Base-by-base conservation (phyloP, 2,113 vertebrate species). In the Sarotherodon lohbergeri region DNA sequence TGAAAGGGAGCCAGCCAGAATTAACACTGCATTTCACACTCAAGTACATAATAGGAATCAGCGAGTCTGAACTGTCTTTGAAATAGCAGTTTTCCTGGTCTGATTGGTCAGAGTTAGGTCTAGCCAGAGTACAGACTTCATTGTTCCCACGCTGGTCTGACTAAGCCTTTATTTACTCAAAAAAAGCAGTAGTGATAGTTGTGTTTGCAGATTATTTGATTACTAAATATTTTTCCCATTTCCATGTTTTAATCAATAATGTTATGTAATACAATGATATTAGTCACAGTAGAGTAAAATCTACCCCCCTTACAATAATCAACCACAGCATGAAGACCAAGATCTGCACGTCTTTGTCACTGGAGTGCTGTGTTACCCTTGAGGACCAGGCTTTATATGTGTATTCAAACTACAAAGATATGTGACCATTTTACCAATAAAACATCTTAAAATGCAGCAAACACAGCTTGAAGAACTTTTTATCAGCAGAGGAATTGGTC, bases 1-100 rank as follows among this genome's bases (percentile, higher is more conserved):
- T 94, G 85, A 93, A 91, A 93, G 80, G 39, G 66, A 93, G 83
- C 86, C 39, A 17, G 48, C 24, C 56, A 86, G 88, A 91, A 91
- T 92, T 80, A 93, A 91, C 82, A 57, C 89, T 36, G 57, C 76
- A 43, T 94, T 90, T 90, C 84, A 90, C 84, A 88, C 63, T 87
- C 61, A 80, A 88, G 79, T 54, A 27, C 78, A 89, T 89, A 92
- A 87, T 46, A 63, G 81, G 59, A 89, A 83, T 7, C 12, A 82
- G 54, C 66, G 83, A 83, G 81, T 56, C 81, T 86, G 88, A 55
- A 84, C 61, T 61, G 86, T 82, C 68, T 94, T 88, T 84, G 73
- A 91, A 83, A 90, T 39, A 78, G 83, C 63, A 84, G 32, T 86
- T 81, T 86, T 87, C 43, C 50, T 54, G 59, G 78, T 89, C 80